These are phyloP conservation scores for Lithophane ornitopus DNA, from an alignment of 2,888 invertebrate species.

Conservation along the genomic window DNA sequence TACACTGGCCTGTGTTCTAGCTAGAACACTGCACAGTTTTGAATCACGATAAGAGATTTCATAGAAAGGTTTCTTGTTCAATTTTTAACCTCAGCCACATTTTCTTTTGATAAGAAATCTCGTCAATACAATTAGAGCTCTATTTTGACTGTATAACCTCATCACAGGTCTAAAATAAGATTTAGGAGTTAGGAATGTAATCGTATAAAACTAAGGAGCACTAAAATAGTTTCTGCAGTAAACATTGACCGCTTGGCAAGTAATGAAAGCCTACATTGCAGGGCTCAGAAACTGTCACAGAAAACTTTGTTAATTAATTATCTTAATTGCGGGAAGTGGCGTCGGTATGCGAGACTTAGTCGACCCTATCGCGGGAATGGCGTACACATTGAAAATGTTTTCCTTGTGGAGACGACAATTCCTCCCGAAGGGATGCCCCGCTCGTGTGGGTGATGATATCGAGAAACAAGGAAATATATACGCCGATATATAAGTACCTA, in stretches of 20 bases:
- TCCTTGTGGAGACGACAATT: constrained; percentile 53
- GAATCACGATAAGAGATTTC: background rate
- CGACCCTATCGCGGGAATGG: constrained; percentile 46
- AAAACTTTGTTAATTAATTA: constrained; percentile 65
- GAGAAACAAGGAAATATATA: background rate
- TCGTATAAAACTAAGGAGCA: constrained; percentile 15
- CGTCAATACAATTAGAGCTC: too few relatives aligned
- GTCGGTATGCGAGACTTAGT: constrained; percentile 52
- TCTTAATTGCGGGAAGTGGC: constrained; percentile 65
- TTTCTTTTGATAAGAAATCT: background rate
- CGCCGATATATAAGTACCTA: background rate
- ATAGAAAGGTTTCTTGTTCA: background rate
- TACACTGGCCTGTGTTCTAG: background rate
- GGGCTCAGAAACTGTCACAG: constrained; percentile 52
- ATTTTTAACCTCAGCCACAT: background rate
- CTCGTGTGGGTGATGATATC: constrained; percentile 22
- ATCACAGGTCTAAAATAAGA: background rate
- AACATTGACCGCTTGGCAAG: constrained; percentile 51
- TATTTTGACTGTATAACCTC: background rate
- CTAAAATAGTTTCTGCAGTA: constrained; percentile 48
- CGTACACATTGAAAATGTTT: constrained; percentile 63
- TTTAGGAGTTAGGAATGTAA: constrained; percentile 19
- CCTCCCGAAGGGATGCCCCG: constrained; percentile 15
- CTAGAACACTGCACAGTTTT: background rate
- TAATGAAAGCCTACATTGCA: constrained; percentile 41